Conservation (phyloP, 2,113 vertebrate species). For the Prionailurus bengalensis region DNA sequence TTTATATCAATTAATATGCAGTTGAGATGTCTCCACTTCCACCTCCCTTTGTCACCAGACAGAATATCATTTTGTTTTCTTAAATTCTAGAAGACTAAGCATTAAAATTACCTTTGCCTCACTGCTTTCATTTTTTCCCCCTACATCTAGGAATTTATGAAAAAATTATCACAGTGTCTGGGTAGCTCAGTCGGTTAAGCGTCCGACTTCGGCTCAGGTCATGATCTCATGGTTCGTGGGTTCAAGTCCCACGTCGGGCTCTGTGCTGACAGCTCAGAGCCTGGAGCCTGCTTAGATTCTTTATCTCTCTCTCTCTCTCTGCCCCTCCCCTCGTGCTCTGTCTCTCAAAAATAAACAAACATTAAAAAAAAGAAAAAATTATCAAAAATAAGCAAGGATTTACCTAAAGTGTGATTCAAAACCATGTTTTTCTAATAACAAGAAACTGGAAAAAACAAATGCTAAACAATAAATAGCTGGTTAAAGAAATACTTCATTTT, state of each 20-base stretch:
- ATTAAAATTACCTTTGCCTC: neutral
- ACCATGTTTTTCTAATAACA: neutral
- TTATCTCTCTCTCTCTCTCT: too few relatives aligned
- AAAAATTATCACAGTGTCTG: neutral
- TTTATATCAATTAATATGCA: neutral
- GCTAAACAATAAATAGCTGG: neutral
- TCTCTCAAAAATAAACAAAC: too few relatives aligned
- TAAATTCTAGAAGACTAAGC: neutral
- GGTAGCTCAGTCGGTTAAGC: too few relatives aligned
- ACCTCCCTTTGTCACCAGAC: neutral
- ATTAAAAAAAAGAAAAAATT: neutral
- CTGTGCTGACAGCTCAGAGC: too few relatives aligned
- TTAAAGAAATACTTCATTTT: neutral
- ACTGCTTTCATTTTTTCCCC: neutral
- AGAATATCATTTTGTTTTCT: neutral
- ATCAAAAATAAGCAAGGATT: neutral
- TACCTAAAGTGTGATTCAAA: neutral
- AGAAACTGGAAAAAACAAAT: neutral
- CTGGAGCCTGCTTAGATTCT: too few relatives aligned
- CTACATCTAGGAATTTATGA: neutral
- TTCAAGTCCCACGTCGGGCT: too few relatives aligned
- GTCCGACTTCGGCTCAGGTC: too few relatives aligned
- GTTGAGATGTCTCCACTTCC: neutral
- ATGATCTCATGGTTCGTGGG: too few relatives aligned
- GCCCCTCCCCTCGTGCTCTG: too few relatives aligned